A percentile compares a stretch with the other conserved stretches of the same genome.
phyloP scores from a whole-genome alignment of 2,113 vertebrate genomes.

The Brachyhypopomus occidentalis region DNA sequence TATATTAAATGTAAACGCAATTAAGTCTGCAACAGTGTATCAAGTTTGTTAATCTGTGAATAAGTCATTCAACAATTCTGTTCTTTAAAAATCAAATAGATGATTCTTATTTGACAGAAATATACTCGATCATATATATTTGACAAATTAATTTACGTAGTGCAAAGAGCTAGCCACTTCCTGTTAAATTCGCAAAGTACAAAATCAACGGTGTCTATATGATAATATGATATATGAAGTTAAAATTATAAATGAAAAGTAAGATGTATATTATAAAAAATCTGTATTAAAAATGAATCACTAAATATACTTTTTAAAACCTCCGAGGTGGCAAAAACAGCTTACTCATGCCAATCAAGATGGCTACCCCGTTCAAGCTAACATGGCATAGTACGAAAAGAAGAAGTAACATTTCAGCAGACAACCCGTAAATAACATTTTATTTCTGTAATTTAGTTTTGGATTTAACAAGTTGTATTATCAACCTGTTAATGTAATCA shows the following conservation, averaged over 20 bases:
- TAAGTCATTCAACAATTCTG: too few species aligned
- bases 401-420: background rate
- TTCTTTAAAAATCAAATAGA: too few species aligned
- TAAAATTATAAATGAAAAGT: too few species aligned
- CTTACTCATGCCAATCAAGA: conserved; percentile 75
- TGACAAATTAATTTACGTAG: background rate
- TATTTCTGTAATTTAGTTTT: background rate
- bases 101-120: background rate
- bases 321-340: conserved; percentile 59
- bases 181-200: background rate
- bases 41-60: too few species aligned
- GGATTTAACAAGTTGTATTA: too few species aligned
- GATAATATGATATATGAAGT: background rate
- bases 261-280: background rate
- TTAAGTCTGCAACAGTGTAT: too few species aligned
- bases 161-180: background rate
- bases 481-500: too few species aligned
- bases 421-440: background rate
- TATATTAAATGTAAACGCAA: too few species aligned
- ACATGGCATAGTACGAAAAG: background rate
- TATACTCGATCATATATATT: background rate
- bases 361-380: conserved; percentile 64
- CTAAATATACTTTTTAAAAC: background rate
- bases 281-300: background rate
- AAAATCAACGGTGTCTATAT: background rate